A percentile compares a stretch with the other conserved stretches of the same genome.
These are phyloP conservation scores for Sthenelais limicola DNA, from an alignment of 2,888 invertebrate species.

Conservation along the genomic window DNA sequence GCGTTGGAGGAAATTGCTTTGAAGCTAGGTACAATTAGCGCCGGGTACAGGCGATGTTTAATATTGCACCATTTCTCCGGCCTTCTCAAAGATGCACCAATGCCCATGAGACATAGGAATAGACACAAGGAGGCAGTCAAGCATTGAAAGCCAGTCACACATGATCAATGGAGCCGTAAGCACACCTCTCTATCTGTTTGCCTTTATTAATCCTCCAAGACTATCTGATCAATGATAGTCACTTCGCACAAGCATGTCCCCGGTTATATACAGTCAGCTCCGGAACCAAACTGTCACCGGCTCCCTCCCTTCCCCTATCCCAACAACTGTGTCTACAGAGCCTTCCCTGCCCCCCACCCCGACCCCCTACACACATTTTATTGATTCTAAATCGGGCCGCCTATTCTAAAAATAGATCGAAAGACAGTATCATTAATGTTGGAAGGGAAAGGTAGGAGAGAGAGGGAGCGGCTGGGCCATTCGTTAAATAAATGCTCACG, in stretches of 20 bases:
- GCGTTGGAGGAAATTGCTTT: conserved; percentile 4
- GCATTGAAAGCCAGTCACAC: not conserved
- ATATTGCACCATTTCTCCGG: conserved; percentile 21
- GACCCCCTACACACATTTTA: too few relatives aligned
- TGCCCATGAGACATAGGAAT: not conserved
- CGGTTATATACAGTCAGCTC: not conserved
- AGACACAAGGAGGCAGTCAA: not conserved
- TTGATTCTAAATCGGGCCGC: too few relatives aligned
- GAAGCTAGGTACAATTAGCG: conserved; percentile 33
- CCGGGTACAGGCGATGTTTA: conserved; percentile 23
- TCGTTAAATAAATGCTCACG: too few relatives aligned
- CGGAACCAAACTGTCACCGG: too few relatives aligned
- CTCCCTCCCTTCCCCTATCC: too few relatives aligned
- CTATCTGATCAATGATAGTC: not conserved
- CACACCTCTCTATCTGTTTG: not conserved
- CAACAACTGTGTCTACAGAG: too few relatives aligned
- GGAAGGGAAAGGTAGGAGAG: too few relatives aligned
- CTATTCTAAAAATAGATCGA: too few relatives aligned
- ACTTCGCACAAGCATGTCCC: not conserved
- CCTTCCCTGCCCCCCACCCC: too few relatives aligned
- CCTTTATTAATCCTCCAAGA: not conserved
- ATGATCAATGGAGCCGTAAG: not conserved
- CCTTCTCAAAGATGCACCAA: too few relatives aligned
- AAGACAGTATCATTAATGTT: too few relatives aligned
- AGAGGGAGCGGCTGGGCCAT: too few relatives aligned